A percentile compares a stretch with the other conserved stretches of the same genome.
These are phyloP conservation scores for Henricia sp. DNA, from an alignment of 53 echinoderm and acorn worm genomes.

Conservation along the genomic window DNA sequence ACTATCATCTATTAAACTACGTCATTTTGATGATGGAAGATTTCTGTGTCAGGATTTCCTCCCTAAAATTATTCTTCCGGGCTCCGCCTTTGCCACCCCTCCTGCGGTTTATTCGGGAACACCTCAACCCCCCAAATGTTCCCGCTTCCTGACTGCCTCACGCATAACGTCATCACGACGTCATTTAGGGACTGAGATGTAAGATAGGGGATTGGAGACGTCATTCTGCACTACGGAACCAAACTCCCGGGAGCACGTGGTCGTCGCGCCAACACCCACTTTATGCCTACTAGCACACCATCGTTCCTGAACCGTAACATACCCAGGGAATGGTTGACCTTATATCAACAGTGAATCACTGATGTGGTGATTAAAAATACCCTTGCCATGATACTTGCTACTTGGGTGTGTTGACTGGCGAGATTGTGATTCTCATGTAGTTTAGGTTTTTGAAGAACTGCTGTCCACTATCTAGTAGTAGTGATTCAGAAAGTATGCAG, in stretches of 20 bases:
- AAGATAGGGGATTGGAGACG: background rate
- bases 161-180: conserved; percentile 42
- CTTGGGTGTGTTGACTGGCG: background rate
- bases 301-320: conserved; percentile 26
- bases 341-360: conserved; percentile 36
- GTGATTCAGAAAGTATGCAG: too few relatives aligned
- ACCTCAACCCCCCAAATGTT: background rate
- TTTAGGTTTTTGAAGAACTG: too few relatives aligned
- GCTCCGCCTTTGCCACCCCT: conserved; percentile 27
- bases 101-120: background rate
- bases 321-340: conserved; percentile 45
- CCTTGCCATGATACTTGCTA: background rate
- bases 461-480: too few relatives aligned
- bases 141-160: background rate
- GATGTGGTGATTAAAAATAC: background rate
- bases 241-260: background rate
- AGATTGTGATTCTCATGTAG: conserved; percentile 1
- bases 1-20: background rate
- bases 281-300: conserved; percentile 16
- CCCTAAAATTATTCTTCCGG: background rate
- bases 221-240: conserved; percentile 11
- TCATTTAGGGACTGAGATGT: conserved; percentile 12
- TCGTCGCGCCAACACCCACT: background rate
- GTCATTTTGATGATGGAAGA: background rate
- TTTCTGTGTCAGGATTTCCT: conserved; percentile 23